Base-by-base conservation (phyloP, 2,888 invertebrate genomes). In the Hyles lineata region DNA sequence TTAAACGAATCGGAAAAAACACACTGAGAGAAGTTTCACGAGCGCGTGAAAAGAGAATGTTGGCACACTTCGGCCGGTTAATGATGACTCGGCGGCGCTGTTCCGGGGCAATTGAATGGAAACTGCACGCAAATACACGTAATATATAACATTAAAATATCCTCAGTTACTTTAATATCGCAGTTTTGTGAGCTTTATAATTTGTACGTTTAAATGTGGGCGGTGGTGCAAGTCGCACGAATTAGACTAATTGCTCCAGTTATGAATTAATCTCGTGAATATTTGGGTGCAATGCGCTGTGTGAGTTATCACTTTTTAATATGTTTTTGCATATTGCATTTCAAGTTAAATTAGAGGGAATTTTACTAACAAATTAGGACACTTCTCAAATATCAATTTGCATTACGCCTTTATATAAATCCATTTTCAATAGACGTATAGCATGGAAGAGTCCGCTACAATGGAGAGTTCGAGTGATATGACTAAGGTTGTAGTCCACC, bases 1-100 rank as follows among this genome's bases (percentile, higher is more conserved):
- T 67, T 50, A 43, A 67, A 50, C 67, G 67, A 67, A 67, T 67
- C 67, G 17, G 23, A 67, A 67, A 67, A 67, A 62, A 43, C 50
- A 50, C 63, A 63, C 15, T 21, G 43, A 43, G 21, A 67, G 67
- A 23, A 23, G 9, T 4, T 21, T 50, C 15, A 9, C 17, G 43
- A 21, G 43, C 60, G 15, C 4, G 32, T 67, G 67, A 50, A 67
- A 23, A 43, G 50, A 50, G 23, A 43, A 50, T 23, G 67, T 50
- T 50, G 67, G 67, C 50, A 60, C 60, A 67, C 50, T 67, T 50
- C 21, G 23, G 11, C 50, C 21, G 17, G 50, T 67, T 67, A 50
- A 67, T 67, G 63, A 67, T 67, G 43, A 67, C 23, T 17, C 63
- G 63, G 5, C 35, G 43, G 19, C 43, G 21, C 43, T 4, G 11